phyloP scores from a whole-genome alignment of 2,888 invertebrate genomes.

The Acholoe squamosa region DNA sequence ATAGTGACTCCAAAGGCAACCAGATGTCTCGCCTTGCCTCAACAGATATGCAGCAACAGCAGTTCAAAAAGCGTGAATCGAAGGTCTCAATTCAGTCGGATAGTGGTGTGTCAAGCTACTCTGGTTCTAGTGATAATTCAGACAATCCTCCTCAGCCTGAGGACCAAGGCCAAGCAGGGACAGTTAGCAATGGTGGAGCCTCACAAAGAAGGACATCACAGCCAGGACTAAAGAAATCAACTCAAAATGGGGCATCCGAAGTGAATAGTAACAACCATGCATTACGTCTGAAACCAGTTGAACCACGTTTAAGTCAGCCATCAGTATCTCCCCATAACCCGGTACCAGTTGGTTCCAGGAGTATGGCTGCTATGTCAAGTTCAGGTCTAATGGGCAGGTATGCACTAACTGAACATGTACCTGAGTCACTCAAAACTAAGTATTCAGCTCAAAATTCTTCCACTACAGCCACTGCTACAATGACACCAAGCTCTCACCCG shows the following conservation, averaged over 20 bases:
- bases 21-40: neutral
- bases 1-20: neutral
- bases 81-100: conserved; percentile 69
- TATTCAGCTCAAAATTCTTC: too few species aligned
- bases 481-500: neutral
- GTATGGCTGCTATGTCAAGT: neutral
- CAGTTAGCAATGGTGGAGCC: neutral
- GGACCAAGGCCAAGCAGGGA: neutral
- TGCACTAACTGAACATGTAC: conserved; percentile 32
- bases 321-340: neutral
- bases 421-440: neutral
- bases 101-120: conserved; percentile 77
- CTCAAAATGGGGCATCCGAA: neutral
- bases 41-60: neutral
- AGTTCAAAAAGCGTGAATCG: neutral
- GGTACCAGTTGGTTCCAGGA: neutral
- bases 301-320: neutral
- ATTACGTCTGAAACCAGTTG: neutral
- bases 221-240: neutral
- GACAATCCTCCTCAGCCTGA: conserved; percentile 30
- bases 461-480: neutral
- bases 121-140: conserved; percentile 71
- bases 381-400: conserved; percentile 34
- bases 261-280: neutral
- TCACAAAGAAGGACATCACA: neutral